A percentile compares a stretch with the other conserved stretches of the same genome.
Evolutionary conservation across 1,140 invertebrate genomes (phyloP).

Genomic region (Aradophagus sp.): DNA sequence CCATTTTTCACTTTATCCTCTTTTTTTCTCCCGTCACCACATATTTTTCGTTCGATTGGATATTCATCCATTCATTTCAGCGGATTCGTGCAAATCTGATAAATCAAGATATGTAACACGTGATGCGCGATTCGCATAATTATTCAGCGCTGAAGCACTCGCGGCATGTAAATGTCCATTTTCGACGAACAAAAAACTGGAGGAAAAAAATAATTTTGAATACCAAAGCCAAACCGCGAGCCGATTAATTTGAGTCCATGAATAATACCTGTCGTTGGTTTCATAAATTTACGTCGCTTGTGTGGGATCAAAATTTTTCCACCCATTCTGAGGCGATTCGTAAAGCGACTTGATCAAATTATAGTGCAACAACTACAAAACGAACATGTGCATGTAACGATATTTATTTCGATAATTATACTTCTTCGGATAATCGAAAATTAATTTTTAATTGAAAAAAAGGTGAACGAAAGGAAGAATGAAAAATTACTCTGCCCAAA

Average conservation of each 20-base stretch:
- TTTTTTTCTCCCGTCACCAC: too few relatives aligned
- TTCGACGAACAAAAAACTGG: conserved; percentile 7
- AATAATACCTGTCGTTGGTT: conserved; percentile 2
- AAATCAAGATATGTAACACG: conserved; percentile 20
- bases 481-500: too few relatives aligned
- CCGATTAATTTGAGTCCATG: conserved; percentile 1
- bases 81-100: conserved; percentile 17
- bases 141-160: too few relatives aligned
- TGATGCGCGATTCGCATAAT: conserved; percentile 20
- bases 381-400: too few relatives aligned
- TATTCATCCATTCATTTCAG: conserved; percentile 1
- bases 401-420: too few relatives aligned
- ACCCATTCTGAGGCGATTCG: not conserved
- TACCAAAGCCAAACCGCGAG: not conserved
- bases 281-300: conserved; percentile 8
- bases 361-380: too few relatives aligned
- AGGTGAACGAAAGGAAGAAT: too few relatives aligned
- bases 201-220: conserved; percentile 11
- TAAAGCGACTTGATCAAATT: not conserved
- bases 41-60: too few relatives aligned
- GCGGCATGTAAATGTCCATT: conserved; percentile 1
- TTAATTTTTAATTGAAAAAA: too few relatives aligned
- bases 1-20: too few relatives aligned
- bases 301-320: not conserved
- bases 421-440: too few relatives aligned